Evolutionary conservation across 2,113 vertebrate species (phyloP), one percentile per base, ranked within the genome.

Genomic region (Thalassarche chlororhynchos): DNA sequence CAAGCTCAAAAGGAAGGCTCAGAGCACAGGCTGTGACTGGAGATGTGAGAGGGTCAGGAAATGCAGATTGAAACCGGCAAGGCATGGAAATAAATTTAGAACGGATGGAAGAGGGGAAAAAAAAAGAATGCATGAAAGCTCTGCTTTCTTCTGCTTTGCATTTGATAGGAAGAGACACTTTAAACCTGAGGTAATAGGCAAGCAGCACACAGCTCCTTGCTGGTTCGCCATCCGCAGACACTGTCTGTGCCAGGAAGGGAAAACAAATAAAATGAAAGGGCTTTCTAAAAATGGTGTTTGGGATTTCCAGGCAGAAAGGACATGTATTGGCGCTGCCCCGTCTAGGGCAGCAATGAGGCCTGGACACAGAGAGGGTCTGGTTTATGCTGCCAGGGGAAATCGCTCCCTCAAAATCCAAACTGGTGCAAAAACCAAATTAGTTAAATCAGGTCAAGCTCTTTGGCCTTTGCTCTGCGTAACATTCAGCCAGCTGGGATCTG

Each of bases 21-120:
- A 1, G 72, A 89, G 83, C 88, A 79, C 64, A 68, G 91, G 86
- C 94, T 86, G 94, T 21, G 72, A 89, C 70, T 72, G 82, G 87
- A 85, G 95, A 95, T 68, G 95, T 5, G 95, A 95, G 93, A 92
- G 91, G 89, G 96, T 82, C 94, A 91, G 93, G 90, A 91, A 96
- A 96, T 85, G 84, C 96, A 96, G 93, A 96, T 93, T 94, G 94
- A 84, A 96, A 97, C 72, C n/a, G 69, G 95, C 96, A 94, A 93
- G 95, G 94, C 96, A 95, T 96, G 90, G 97, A 97, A 97, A 97
- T 95, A 94, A 96, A 97, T 97, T 88, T 95, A 96, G 94, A 96
- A 89, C 20, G 96, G 95, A 95, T 95, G 80, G 83, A 74, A 91
- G 77, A 26, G 12, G 14, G 14, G 0, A 0, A 0, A 2, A 17